These are phyloP conservation scores for Agonopterix alstromeriana DNA, from an alignment of 2,888 invertebrate genomes.

Conservation along the genomic window DNA sequence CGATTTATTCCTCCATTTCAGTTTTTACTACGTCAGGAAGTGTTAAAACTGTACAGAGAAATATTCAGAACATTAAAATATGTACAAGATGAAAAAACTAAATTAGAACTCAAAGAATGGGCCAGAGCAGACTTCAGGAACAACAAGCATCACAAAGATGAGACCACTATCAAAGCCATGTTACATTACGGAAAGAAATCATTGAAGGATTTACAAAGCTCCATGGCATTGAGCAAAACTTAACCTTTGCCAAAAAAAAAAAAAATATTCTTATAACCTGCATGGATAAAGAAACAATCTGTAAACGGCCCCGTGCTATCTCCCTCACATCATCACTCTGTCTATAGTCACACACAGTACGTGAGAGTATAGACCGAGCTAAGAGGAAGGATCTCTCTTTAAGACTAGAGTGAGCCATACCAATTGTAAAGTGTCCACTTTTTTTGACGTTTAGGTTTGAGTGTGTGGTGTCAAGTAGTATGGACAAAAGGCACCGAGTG, in stretches of 20 bases:
- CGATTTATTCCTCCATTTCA: constrained; percentile 39
- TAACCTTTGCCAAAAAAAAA: constrained; percentile 7
- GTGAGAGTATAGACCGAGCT: too few relatives aligned
- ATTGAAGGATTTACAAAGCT: constrained; percentile 80
- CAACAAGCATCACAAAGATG: constrained; percentile 83
- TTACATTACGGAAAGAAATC: constrained; percentile 83
- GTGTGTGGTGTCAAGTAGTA: too few relatives aligned
- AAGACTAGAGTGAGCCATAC: too few relatives aligned
- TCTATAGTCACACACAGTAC: too few relatives aligned
- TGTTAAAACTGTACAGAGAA: constrained; percentile 84
- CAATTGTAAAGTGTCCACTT: too few relatives aligned
- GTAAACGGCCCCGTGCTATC: too few relatives aligned
- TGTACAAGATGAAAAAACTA: constrained; percentile 80
- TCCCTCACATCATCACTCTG: too few relatives aligned
- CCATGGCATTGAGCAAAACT: constrained; percentile 77
- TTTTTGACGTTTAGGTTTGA: too few relatives aligned
- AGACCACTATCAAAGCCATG: constrained; percentile 83
- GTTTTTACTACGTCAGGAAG: constrained; percentile 89
- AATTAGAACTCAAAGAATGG: constrained; percentile 83
- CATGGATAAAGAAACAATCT: too few relatives aligned
- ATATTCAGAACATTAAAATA: constrained; percentile 81
- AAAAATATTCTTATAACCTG: too few relatives aligned
- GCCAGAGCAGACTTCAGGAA: constrained; percentile 83
- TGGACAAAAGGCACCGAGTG: too few relatives aligned
- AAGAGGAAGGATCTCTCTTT: too few relatives aligned